Evolutionary conservation across 2,113 vertebrate genomes (phyloP).

Genomic region (Channa argus): DNA sequence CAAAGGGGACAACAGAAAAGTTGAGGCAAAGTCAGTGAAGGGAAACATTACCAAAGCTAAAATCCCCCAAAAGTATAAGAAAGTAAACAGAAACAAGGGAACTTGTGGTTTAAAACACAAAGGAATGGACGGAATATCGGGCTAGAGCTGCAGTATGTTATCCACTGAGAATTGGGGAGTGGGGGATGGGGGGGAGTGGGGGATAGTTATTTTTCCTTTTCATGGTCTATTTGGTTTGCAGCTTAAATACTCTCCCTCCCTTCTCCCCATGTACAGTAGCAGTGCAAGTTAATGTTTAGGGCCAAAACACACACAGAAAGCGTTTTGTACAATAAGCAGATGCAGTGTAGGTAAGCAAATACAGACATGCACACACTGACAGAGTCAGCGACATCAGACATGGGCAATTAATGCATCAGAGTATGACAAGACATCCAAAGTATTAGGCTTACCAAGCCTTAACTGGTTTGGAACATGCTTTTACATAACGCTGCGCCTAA

Average conservation of each 20-base stretch:
- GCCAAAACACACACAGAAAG: no score
- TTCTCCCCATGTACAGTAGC: constrained; percentile 15
- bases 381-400: background rate
- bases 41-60: constrained; percentile 48
- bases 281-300: no score
- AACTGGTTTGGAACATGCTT: constrained; percentile 48
- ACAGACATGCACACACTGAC: background rate
- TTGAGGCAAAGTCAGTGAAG: constrained; percentile 37
- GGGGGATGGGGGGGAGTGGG: constrained; percentile 32
- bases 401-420: constrained; percentile 31
- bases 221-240: constrained; percentile 76
- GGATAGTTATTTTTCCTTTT: constrained; percentile 76
- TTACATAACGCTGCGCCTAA: constrained; percentile 12
- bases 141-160: constrained; percentile 55
- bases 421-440: constrained; percentile 45
- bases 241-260: constrained; percentile 59
- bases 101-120: constrained; percentile 65
- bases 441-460: constrained; percentile 43
- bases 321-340: background rate
- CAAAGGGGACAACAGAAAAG: background rate
- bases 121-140: constrained; percentile 51
- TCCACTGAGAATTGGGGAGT: constrained; percentile 51
- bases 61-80: constrained; percentile 44
- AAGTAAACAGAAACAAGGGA: constrained; percentile 56
- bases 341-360: background rate